These are phyloP conservation scores for Reinhardtius hippoglossoides DNA, from an alignment of 2,113 vertebrate genomes.

Conservation along the genomic window DNA sequence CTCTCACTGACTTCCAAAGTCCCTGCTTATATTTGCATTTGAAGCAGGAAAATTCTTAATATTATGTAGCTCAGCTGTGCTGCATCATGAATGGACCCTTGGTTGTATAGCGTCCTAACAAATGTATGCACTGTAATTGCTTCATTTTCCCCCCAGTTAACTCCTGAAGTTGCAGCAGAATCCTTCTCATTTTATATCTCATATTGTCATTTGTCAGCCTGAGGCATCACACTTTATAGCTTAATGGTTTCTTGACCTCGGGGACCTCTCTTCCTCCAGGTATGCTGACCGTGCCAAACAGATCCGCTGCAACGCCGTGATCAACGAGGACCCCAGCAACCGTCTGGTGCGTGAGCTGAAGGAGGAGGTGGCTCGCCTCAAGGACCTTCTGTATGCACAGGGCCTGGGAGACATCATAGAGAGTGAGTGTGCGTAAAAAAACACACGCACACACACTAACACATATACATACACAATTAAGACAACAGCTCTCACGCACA, in stretches of 20 bases:
- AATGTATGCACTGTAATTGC: not conserved
- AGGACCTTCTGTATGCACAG: slow-evolving; percentile 93
- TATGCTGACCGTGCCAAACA: slow-evolving; percentile 98
- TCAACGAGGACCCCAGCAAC: slow-evolving; percentile 99
- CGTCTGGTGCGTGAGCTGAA: slow-evolving; percentile 97
- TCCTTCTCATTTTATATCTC: no score
- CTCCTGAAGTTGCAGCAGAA: no score
- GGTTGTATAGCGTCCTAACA: not conserved
- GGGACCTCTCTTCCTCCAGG: slow-evolving; percentile 68
- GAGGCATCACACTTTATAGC: not conserved
- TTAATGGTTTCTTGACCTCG: not conserved
- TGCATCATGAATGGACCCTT: not conserved
- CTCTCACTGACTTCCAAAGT: not conserved
- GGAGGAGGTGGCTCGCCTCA: slow-evolving; percentile 95
- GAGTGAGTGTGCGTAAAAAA: slow-evolving; percentile 84
- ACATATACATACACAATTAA: not conserved
- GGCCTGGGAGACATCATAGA: slow-evolving; percentile 98
- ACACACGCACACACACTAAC: not conserved
- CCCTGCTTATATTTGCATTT: not conserved
- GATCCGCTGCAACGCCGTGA: slow-evolving; percentile 96
- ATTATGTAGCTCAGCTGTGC: not conserved
- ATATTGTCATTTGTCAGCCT: no score
- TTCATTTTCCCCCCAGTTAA: no score
- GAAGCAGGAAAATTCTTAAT: not conserved
- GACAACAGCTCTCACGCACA: slow-evolving; percentile 47